phyloP scores from a whole-genome alignment of 2,113 vertebrate species.

The Urocynchramus pylzowi region DNA sequence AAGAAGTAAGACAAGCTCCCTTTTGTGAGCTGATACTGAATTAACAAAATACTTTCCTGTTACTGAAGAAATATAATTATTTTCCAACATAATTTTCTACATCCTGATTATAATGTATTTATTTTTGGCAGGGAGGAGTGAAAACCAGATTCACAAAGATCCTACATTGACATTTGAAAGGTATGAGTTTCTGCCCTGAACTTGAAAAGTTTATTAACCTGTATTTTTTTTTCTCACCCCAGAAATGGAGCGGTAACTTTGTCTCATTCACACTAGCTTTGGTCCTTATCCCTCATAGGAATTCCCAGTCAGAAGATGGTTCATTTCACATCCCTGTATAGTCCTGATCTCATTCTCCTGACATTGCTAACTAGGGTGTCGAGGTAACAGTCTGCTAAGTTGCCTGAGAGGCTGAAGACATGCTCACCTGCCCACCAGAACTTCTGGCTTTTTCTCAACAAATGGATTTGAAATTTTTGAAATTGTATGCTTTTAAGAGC shows the following conservation, averaged over 20 bases:
- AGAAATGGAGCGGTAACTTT: neutral
- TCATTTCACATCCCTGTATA: neutral
- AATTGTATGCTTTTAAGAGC: neutral
- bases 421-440: neutral
- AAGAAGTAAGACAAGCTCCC: neutral
- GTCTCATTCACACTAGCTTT: neutral
- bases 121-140: constrained; percentile 40
- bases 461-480: neutral
- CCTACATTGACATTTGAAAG: neutral
- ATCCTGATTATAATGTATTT: neutral
- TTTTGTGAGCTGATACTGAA: neutral
- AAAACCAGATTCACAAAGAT: constrained; percentile 23
- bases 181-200: neutral
- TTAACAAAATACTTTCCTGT: neutral
- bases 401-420: neutral
- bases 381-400: neutral
- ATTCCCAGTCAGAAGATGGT: neutral
- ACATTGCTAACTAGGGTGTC: neutral
- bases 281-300: neutral
- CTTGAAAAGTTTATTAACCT: neutral
- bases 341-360: neutral
- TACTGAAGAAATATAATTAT: neutral
- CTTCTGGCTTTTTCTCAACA: neutral
- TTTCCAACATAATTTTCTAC: neutral
- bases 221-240: neutral